Percentiles rank a stretch among this genome's conserved stretches.
Evolutionary conservation across 1,140 invertebrate genomes (phyloP).

Genomic region (Asbolus verrucosus): DNA sequence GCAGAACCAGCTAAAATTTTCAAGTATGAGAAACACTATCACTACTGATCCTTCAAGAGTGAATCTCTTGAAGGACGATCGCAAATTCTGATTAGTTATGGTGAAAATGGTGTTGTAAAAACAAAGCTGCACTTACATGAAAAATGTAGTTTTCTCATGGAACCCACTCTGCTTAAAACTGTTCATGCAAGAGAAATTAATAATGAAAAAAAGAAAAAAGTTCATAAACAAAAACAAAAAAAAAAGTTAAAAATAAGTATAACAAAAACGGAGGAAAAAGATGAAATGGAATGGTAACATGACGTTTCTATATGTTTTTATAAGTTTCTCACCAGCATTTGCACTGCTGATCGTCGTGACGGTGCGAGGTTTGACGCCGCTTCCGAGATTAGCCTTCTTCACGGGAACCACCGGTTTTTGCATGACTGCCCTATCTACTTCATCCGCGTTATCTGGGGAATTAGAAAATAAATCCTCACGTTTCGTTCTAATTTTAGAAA

Average conservation of each 20-base stretch:
- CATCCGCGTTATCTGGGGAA: conserved; percentile 54
- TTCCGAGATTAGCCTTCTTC: conserved; percentile 61
- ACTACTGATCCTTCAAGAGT: no score
- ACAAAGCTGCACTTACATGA: conserved; percentile 56
- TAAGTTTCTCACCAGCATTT: not conserved
- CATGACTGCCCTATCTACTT: conserved; percentile 63
- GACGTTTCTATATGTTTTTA: not conserved
- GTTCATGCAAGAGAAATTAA: conserved; percentile 57
- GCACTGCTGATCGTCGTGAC: conserved; percentile 2
- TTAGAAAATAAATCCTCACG: conserved; percentile 19
- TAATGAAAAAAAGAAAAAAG: conserved; percentile 50
- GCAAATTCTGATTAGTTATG: conserved; percentile 1
- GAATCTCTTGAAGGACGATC: no score
- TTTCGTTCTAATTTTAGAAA: conserved; percentile 14
- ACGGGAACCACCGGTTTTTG: conserved; percentile 61
- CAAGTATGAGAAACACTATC: no score
- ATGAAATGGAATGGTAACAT: not conserved
- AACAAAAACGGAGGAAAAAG: conserved; percentile 48
- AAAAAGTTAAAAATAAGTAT: no score
- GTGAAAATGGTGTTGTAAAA: conserved; percentile 32
- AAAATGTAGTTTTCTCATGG: conserved; percentile 59
- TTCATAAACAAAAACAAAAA: conserved; percentile 52
- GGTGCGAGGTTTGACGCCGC: conserved; percentile 56
- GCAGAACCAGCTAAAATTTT: conserved; percentile 66
- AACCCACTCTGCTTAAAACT: conserved; percentile 59